Evolutionary conservation across 2,797 vertebrate species (phyloP).

Genomic region (Falco novaeseelandiae): DNA sequence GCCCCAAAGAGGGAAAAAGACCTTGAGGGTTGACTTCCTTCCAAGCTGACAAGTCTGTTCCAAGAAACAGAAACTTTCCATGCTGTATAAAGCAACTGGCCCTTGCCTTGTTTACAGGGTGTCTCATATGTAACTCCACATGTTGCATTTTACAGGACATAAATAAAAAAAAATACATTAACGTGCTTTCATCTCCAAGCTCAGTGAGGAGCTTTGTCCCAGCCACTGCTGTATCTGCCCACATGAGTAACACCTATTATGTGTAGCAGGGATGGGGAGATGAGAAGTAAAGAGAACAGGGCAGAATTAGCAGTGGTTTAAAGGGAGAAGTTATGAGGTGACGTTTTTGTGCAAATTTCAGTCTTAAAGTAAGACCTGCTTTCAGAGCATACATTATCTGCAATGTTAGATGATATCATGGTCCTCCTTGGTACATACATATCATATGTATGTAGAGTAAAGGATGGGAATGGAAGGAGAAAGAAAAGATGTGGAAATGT

Average conservation of each 20-base stretch:
- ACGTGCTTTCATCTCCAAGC: neutral
- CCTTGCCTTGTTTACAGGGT: constrained; percentile 39
- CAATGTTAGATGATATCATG: neutral
- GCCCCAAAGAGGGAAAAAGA: constrained; percentile 29
- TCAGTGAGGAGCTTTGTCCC: neutral
- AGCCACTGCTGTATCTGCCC: neutral
- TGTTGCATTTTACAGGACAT: neutral
- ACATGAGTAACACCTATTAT: neutral
- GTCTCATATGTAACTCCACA: neutral
- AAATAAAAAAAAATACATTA: neutral
- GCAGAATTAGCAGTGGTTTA: neutral
- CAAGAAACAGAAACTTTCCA: constrained; percentile 56
- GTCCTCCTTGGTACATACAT: neutral
- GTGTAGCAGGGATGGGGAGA: neutral
- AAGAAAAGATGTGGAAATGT: neutral
- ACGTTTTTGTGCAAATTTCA: neutral
- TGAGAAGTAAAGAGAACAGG: neutral
- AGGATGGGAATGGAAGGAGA: neutral
- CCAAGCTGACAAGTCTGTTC: constrained; percentile 41
- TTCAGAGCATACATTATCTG: neutral
- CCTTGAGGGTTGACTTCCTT: constrained; percentile 45
- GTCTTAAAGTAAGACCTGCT: neutral
- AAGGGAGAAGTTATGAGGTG: neutral
- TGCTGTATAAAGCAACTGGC: constrained; percentile 51
- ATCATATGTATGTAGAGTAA: neutral